Base-by-base conservation (phyloP, 2,113 vertebrate species). In the Glaucomys volans region DNA sequence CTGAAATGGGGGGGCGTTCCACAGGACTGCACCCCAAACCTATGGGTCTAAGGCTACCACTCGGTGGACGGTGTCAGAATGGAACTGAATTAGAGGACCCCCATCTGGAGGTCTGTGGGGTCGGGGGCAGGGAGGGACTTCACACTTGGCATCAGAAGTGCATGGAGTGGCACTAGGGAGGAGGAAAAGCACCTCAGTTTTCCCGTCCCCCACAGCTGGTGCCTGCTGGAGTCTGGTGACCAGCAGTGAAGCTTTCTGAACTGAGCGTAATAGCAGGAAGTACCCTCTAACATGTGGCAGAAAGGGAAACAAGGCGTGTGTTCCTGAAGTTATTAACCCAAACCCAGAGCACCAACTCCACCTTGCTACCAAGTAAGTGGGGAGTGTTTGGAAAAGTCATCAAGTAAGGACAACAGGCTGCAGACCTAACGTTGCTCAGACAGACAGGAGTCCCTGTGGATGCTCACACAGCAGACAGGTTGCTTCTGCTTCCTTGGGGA, bases 391-490 rank as follows among this genome's bases (percentile, higher is more conserved):
- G n/a, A 18, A 40, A 80, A 9, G 44, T 62, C 81, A 52, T 57
- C 35, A 44, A 62, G 72, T 4, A 2, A 40, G 54, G 64, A 32
- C 7, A 4, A 32, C 42, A 76, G 79, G 26, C 37, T 57, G 47
- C 76, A 8, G 81, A 86, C 59, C 5, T 1, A 4, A 11, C 3
- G 1, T 0, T 0, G 9, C 82, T 47, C 30, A 0, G 47, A 12
- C 3, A 22, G 37, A 10, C 5, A 17, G 17, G 42, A 47, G 1
- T 22, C 40, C 35, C 74, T 35, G 2, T 8, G 14, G 37, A 4
- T 2, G 4, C 22, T 22, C 2, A 6, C 5, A 14, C 47, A 40
- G 24, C 6, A 18, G 0, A 12, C 0, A 0, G 72, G 32, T 30
- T 35, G 35, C 86, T 69, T 32, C 84, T 40, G 32, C 52, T 40